phyloP scores from a whole-genome alignment of 2,888 invertebrate genomes.

The Drosophila hamatofila region DNA sequence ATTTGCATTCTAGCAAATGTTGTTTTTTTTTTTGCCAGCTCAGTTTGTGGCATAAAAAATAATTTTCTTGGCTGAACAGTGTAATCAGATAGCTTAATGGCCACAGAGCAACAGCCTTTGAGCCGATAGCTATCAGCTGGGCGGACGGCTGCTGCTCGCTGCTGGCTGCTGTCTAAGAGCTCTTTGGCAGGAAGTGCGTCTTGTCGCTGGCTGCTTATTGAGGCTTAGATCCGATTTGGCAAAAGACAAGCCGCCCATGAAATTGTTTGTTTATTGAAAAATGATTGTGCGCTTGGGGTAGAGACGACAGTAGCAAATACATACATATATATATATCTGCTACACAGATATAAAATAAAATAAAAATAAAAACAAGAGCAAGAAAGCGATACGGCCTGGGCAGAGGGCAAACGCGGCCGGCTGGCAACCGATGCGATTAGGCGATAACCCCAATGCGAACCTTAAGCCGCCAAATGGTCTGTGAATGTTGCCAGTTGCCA shows the following conservation, averaged over 20 bases:
- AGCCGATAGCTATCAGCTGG: constrained; percentile 64
- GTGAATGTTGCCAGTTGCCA: constrained; percentile 71
- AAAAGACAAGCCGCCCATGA: constrained; percentile 78
- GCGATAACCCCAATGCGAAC: constrained; percentile 78
- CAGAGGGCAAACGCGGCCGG: constrained; percentile 19
- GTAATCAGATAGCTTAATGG: constrained; percentile 50
- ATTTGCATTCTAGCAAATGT: constrained; percentile 6
- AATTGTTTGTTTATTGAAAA: constrained; percentile 82
- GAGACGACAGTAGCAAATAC: constrained; percentile 20
- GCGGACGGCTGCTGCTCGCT: neutral
- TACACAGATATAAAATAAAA: constrained; percentile 4
- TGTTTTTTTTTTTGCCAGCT: neutral
- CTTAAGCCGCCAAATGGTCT: constrained; percentile 81
- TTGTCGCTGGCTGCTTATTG: constrained; percentile 80
- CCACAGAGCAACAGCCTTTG: constrained; percentile 43
- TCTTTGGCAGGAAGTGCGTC: constrained; percentile 72
- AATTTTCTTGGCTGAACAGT: constrained; percentile 46
- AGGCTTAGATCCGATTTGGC: constrained; percentile 81
- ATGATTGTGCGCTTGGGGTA: constrained; percentile 67
- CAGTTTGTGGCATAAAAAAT: neutral
- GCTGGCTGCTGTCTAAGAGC: constrained; percentile 5
- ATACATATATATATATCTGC: constrained; percentile 16
- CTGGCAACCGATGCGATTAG: constrained; percentile 73
- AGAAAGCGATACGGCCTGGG: constrained; percentile 43
- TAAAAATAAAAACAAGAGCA: constrained; percentile 60